These are phyloP conservation scores for Poeciliopsis gracilis DNA, from an alignment of 2,797 vertebrate genomes.

Conservation along the genomic window DNA sequence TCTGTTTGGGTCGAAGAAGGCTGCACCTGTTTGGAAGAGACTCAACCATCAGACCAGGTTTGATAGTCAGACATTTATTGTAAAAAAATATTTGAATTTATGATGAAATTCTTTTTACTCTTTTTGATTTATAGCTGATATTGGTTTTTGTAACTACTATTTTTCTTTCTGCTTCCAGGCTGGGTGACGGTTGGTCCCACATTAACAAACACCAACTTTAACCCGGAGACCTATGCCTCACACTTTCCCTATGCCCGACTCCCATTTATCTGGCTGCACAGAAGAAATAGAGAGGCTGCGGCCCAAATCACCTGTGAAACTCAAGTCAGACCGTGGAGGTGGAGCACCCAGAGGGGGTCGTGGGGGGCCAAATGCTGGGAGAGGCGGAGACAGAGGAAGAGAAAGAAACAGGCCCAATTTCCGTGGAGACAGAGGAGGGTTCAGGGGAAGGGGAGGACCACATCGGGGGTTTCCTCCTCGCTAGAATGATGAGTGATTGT, in stretches of 20 bases:
- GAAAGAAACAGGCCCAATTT: slow-evolving; percentile 95
- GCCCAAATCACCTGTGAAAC: slow-evolving; percentile 94
- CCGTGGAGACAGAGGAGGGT: slow-evolving; percentile 92
- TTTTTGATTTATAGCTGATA: not conserved
- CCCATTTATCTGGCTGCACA: slow-evolving; percentile 91
- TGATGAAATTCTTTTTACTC: not conserved
- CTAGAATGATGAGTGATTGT: slow-evolving; percentile 57
- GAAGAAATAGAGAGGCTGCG: slow-evolving; percentile 97
- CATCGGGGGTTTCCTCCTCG: slow-evolving; percentile 93
- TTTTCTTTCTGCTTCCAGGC: slow-evolving; percentile 72
- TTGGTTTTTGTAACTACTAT: not conserved
- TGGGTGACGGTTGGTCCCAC: slow-evolving; percentile 98
- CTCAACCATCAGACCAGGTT: slow-evolving; percentile 96
- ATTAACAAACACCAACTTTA: slow-evolving; percentile 98
- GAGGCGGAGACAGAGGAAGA: slow-evolving; percentile 91
- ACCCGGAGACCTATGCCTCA: slow-evolving; percentile 89
- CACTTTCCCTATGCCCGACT: slow-evolving; percentile 89
- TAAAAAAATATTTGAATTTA: not conserved
- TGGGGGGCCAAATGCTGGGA: slow-evolving; percentile 87
- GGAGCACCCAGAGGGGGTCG: slow-evolving; percentile 90
- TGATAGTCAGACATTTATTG: not conserved
- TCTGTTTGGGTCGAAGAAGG: slow-evolving; percentile 92
- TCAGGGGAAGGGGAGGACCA: slow-evolving; percentile 90
- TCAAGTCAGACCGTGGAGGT: slow-evolving; percentile 90
- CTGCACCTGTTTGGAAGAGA: slow-evolving; percentile 96